Base-by-base conservation (phyloP, 2,888 invertebrate species). In the Gisinianus flammeolus region DNA sequence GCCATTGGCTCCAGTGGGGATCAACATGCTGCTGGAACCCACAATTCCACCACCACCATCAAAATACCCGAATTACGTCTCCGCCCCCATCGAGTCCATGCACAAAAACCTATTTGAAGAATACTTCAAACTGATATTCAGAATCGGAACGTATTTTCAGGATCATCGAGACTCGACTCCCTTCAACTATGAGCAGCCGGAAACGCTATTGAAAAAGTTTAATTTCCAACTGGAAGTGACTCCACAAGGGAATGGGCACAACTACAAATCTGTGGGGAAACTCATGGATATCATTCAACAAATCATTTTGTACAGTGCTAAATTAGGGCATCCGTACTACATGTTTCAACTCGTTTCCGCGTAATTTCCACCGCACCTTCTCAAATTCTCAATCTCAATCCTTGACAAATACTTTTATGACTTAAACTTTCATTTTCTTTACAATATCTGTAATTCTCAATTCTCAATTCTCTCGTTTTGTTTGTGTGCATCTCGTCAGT, bases 261-360 rank as follows among this genome's bases (percentile, higher is more conserved):
- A 35, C 31, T 19, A 56, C 28, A 62, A 35, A 58, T 19, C 35
- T 8, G 69, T 71, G 33, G 24, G 31, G 1, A 16, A 44, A 24
- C 5, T 77, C 16, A 56, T 77, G 33, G 33, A 62, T 19, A 58
- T 72, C 8, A 54, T 72, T 6, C 6, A 58, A 19, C 16, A 22
- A 22, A 26, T 62, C 52, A 62, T 72, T 6, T 28, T 22, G 26
- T 72, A 72, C 33, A 33, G 58, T 19, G 1, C 72, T 6, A 72
- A 30, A 58, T 2, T 78, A n/a, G 75, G 69, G 5, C 79, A 79
- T 76, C 79, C 79, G 12, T 79, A 76, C 54, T 79, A 52, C 52
- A 31, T 74, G n/a, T 35, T 66, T 66, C 79, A 79, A 28, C 66
- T 79, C 1, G 52, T 62, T 3, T 6, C n/a, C 2, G 78, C 33